Evolutionary conservation across 2,113 vertebrate species (phyloP).

Genomic region (Clinocottus analis): DNA sequence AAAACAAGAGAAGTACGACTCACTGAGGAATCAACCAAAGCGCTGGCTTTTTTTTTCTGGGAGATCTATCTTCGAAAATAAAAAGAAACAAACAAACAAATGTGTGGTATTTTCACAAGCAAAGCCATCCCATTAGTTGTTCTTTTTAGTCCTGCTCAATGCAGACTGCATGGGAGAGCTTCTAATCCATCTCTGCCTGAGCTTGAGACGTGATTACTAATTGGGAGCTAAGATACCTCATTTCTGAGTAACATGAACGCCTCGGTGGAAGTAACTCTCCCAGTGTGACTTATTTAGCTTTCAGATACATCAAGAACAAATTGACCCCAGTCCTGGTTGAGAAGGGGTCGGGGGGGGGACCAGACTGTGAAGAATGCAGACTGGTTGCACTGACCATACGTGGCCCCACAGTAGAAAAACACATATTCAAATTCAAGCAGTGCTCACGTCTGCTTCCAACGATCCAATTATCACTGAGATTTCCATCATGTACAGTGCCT

Average conservation of each 20-base stretch:
- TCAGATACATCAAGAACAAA: conserved; percentile 29
- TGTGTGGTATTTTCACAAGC: conserved; percentile 23
- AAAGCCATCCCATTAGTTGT: conserved; percentile 24
- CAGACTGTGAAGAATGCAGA: conserved; percentile 18
- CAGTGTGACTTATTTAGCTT: conserved; percentile 20
- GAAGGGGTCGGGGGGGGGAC: too few relatives aligned
- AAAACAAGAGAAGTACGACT: neutral
- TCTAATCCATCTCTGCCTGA: conserved; percentile 33
- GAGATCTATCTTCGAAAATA: neutral
- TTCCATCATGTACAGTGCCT: conserved; percentile 24
- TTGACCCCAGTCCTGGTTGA: neutral
- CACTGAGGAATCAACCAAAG: neutral
- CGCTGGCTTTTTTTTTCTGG: neutral
- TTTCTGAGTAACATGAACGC: conserved; percentile 34
- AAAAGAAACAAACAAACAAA: neutral
- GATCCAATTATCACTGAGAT: conserved; percentile 39
- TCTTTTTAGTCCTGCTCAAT: conserved; percentile 23
- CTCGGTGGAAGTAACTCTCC: conserved; percentile 10
- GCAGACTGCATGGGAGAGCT: conserved; percentile 19
- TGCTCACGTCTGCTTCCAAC: neutral
- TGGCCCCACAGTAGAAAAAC: neutral
- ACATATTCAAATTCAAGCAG: conserved; percentile 41
- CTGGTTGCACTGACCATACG: neutral
- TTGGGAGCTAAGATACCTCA: conserved; percentile 18
- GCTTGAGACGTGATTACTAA: conserved; percentile 35